These are phyloP conservation scores for Lycodopsis pacificus DNA, from an alignment of 2,797 vertebrate genomes.

Conservation along the genomic window DNA sequence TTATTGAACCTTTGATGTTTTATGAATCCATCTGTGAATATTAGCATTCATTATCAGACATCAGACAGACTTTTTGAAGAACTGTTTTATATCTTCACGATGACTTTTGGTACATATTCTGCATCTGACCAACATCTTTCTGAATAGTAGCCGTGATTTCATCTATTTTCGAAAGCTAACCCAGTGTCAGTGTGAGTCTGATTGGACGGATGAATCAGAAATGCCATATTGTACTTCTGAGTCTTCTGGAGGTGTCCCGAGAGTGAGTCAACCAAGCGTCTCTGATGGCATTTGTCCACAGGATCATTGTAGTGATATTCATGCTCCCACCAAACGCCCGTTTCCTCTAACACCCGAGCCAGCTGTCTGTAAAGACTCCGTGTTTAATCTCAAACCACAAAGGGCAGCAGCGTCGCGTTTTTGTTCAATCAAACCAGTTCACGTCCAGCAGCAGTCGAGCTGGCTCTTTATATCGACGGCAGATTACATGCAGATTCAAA, in stretches of 20 bases:
- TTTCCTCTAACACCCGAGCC: slow-evolving; percentile 30
- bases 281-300: slow-evolving; percentile 50
- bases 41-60: background rate
- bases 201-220: slow-evolving; percentile 58
- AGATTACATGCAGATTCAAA: slow-evolving; percentile 42
- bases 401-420: slow-evolving; percentile 22
- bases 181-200: slow-evolving; percentile 51
- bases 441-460: background rate
- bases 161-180: slow-evolving; percentile 33
- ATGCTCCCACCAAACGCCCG: slow-evolving; percentile 60
- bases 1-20: background rate
- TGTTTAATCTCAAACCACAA: slow-evolving; percentile 41
- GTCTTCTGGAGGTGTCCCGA: slow-evolving; percentile 46
- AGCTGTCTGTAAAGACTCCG: background rate
- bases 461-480: background rate
- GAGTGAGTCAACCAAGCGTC: slow-evolving; percentile 35
- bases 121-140: background rate
- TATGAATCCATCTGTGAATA: background rate
- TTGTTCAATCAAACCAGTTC: slow-evolving; percentile 21
- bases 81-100: background rate
- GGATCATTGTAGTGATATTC: slow-evolving; percentile 53
- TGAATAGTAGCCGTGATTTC: background rate
- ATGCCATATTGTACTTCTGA: slow-evolving; percentile 37
- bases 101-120: background rate
- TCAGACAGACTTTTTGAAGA: background rate